Evolutionary conservation across 2,888 invertebrate species (phyloP).

Genomic region (Pterostichus niger): DNA sequence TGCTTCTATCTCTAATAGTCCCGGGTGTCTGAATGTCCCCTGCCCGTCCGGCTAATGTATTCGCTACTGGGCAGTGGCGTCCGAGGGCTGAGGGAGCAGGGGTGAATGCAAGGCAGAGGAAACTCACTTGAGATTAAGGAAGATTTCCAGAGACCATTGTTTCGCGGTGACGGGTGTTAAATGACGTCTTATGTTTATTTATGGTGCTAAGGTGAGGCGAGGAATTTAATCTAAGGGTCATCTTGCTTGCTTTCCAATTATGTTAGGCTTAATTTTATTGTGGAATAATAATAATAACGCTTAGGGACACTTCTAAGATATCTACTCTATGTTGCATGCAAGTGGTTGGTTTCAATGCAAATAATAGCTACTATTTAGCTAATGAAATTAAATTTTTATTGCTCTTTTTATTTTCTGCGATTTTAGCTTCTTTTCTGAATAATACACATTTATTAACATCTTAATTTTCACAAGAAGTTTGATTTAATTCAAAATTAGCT

Average conservation of each 20-base stretch:
- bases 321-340: too few relatives aligned
- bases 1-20: conserved; percentile 66
- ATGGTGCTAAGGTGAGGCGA: conserved; percentile 63
- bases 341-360: too few relatives aligned
- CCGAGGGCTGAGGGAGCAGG: not conserved
- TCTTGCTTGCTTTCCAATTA: conserved; percentile 44
- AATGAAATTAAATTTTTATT: too few relatives aligned
- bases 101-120: conserved; percentile 29
- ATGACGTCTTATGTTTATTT: conserved; percentile 67
- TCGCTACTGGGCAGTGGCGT: conserved; percentile 25
- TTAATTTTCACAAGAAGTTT: too few relatives aligned
- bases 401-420: too few relatives aligned
- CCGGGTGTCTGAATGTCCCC: conserved; percentile 64
- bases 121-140: conserved; percentile 66
- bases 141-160: conserved; percentile 64
- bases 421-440: too few relatives aligned
- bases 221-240: conserved; percentile 56
- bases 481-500: too few relatives aligned
- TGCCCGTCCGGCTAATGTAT: conserved; percentile 59
- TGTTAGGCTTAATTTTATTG: conserved; percentile 35
- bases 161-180: conserved; percentile 57
- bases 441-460: too few relatives aligned
- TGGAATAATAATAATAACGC: conserved; percentile 25
- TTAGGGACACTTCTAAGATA: not conserved
- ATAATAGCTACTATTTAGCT: too few relatives aligned